Percentiles rank a stretch among this genome's conserved stretches.
Evolutionary conservation across 1,140 invertebrate genomes (phyloP).

Genomic region (Delia radicum): DNA sequence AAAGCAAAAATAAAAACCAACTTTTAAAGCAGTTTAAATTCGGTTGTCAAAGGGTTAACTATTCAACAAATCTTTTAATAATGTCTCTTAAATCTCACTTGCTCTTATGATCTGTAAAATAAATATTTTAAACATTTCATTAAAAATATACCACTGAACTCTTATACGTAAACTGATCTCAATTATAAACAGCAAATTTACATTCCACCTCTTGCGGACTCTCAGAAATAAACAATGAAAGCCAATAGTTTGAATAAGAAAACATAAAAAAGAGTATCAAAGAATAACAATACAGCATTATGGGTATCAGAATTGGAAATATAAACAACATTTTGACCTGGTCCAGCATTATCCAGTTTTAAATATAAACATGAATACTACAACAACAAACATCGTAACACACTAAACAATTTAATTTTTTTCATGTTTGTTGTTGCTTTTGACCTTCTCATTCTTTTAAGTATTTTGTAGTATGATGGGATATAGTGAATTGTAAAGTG

Average conservation of each 20-base stretch:
- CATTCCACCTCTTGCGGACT: neutral
- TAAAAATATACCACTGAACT: neutral
- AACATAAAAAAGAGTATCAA: neutral
- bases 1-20: too few relatives aligned
- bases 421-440: constrained; percentile 9
- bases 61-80: too few relatives aligned
- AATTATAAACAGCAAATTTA: neutral
- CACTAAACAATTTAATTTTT: neutral
- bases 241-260: neutral
- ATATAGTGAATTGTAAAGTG: neutral
- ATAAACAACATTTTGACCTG: constrained; percentile 19
- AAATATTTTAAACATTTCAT: neutral
- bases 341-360: constrained; percentile 13
- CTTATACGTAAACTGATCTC: constrained; percentile 11
- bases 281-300: neutral
- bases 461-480: neutral
- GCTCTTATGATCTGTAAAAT: neutral
- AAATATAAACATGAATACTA: neutral
- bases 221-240: neutral
- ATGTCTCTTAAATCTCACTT: too few relatives aligned
- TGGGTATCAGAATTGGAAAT: neutral
- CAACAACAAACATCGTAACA: neutral
- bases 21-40: too few relatives aligned
- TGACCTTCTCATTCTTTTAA: constrained; percentile 12
- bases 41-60: too few relatives aligned